Evolutionary conservation across 2,797 vertebrate species (phyloP).

Genomic region (Pangasius larnaudii): DNA sequence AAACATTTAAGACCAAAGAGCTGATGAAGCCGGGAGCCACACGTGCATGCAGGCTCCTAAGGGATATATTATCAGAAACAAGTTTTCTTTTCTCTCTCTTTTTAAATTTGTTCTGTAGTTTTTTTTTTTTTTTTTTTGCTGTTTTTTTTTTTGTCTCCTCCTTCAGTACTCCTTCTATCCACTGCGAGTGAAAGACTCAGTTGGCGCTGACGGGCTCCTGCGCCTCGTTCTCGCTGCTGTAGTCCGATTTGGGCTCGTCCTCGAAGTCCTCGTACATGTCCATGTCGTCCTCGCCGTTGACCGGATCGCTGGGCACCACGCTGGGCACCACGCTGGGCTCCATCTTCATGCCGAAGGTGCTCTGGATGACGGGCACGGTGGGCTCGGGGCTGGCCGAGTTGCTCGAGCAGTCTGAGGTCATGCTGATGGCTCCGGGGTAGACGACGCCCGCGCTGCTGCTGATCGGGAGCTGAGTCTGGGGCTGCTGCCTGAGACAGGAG

Average conservation of each 20-base stretch:
- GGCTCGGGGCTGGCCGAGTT: constrained; percentile 97
- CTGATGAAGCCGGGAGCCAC: constrained; percentile 94
- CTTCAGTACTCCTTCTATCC: constrained; percentile 65
- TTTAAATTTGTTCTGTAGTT: constrained; percentile 26
- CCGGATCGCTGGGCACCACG: constrained; percentile 82
- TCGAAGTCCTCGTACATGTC: constrained; percentile 99
- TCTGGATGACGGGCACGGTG: constrained; percentile 97
- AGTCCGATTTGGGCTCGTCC: constrained; percentile 99
- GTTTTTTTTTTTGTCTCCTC: constrained; percentile 61
- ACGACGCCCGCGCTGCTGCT: constrained; percentile 92
- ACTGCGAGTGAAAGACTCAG: constrained; percentile 76
- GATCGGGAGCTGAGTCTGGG: constrained; percentile 93
- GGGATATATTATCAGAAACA: constrained; percentile 81
- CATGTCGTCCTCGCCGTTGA: constrained; percentile 95
- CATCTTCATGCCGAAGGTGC: constrained; percentile 96
- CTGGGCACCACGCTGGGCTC: constrained; percentile 76
- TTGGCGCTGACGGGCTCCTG: constrained; percentile 95
- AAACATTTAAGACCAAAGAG: constrained; percentile 99
- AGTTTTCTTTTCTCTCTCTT: constrained; percentile 62
- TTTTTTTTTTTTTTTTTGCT: constrained; percentile 64
- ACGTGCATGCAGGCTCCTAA: constrained; percentile 94
- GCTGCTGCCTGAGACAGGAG: constrained; percentile 81
- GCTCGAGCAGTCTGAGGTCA: constrained; percentile 99
- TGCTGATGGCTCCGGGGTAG: constrained; percentile 95
- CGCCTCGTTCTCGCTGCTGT: constrained; percentile 98